These are phyloP conservation scores for Lepidocyrtinus sp. DNA, from an alignment of 2,888 invertebrate genomes.

Conservation along the genomic window DNA sequence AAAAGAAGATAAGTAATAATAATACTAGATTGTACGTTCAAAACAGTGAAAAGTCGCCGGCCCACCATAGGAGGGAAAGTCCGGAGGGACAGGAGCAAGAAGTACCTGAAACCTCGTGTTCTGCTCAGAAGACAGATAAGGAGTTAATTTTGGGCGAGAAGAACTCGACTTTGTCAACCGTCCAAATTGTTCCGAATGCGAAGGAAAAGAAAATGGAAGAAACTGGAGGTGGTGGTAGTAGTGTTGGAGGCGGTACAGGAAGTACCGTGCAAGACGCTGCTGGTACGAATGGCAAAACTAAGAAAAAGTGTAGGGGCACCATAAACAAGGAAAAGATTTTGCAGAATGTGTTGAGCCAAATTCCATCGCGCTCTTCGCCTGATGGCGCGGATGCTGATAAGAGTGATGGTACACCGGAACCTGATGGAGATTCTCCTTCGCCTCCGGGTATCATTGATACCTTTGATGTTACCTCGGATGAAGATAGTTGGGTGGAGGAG, in stretches of 20 bases:
- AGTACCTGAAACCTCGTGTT: slow-evolving; percentile 46
- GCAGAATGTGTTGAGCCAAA: slow-evolving; percentile 61
- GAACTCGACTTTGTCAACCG: neutral
- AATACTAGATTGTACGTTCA: slow-evolving; percentile 21
- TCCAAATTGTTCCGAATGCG: slow-evolving; percentile 35
- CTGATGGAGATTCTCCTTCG: slow-evolving; percentile 53
- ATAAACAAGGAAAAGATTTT: slow-evolving; percentile 63
- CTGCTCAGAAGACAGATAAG: slow-evolving; percentile 25
- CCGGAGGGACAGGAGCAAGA: slow-evolving; percentile 67
- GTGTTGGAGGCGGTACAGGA: slow-evolving; percentile 27
- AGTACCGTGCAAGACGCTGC: neutral
- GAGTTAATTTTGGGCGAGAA: neutral
- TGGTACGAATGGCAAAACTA: slow-evolving; percentile 22
- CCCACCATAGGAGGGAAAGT: slow-evolving; percentile 61
- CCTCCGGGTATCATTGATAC: slow-evolving; percentile 58
- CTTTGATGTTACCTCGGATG: slow-evolving; percentile 76
- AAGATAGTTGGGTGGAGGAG: slow-evolving; percentile 94
- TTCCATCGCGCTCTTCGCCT: slow-evolving; percentile 59
- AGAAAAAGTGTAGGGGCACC: slow-evolving; percentile 43
- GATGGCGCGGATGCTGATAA: slow-evolving; percentile 64
- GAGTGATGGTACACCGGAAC: slow-evolving; percentile 55
- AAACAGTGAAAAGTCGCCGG: slow-evolving; percentile 22
- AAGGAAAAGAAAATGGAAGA: slow-evolving; percentile 60
- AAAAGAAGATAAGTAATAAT: slow-evolving; percentile 25
- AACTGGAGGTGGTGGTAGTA: slow-evolving; percentile 35